A percentile compares a stretch with the other conserved stretches of the same genome.
These are phyloP conservation scores for Empidonax alnorum DNA, from an alignment of 2,113 vertebrate species.

Conservation along the genomic window DNA sequence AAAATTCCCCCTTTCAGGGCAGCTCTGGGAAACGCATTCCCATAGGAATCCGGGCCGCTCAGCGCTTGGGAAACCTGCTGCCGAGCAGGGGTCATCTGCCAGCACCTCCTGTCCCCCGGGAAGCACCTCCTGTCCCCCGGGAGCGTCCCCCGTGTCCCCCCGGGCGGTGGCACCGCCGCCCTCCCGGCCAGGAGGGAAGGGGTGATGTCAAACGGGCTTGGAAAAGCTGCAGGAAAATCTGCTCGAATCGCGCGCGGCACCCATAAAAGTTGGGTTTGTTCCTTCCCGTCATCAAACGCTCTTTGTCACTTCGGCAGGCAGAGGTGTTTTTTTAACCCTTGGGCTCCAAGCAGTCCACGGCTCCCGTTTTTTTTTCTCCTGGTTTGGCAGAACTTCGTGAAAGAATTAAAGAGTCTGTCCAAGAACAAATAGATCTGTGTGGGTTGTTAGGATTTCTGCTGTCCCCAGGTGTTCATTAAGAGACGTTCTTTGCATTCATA, in stretches of 20 bases:
- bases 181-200: not conserved
- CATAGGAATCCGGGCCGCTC: not conserved
- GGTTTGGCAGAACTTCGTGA: rapidly evolving
- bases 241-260: not conserved
- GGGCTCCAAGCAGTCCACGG: rapidly evolving
- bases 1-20: not conserved
- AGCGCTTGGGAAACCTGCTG: not conserved
- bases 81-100: not conserved
- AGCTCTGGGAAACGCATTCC: not conserved
- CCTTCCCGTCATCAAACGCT: not conserved
- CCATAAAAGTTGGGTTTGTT: not conserved
- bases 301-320: not conserved
- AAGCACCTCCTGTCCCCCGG: not conserved
- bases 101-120: too few species aligned
- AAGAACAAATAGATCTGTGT: not conserved
- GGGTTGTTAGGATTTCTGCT: not conserved
- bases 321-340: not conserved
- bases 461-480: too few species aligned
- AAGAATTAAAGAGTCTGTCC: not conserved
- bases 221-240: not conserved
- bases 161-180: not conserved
- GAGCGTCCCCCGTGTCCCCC: not conserved
- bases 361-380: not conserved
- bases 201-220: not conserved
- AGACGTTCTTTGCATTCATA: not conserved